Evolutionary conservation across 2,888 invertebrate genomes (phyloP), one percentile per base, ranked within the genome.

Genomic region (Lasioglossum figueresi): DNA sequence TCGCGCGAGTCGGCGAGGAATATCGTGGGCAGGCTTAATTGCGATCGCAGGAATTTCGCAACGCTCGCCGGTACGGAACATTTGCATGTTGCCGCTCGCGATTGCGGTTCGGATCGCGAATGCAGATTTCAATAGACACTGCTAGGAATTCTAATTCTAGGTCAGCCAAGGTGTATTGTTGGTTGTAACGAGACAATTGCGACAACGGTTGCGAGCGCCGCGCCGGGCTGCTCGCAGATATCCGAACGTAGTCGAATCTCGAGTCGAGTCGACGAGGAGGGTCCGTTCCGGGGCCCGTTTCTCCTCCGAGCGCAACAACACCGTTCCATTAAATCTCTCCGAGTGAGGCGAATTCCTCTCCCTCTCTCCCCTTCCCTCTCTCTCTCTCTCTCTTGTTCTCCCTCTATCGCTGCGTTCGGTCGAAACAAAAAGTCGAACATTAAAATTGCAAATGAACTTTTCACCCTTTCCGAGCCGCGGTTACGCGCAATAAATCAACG

Each of bases 401-500:
- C 12, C 63, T 16, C 59, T 4, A 12, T 12, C 63, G 1, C 59
- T 76, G 71, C 76, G 68, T 74, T 84, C 79, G 71, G 72, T 77
- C 76, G 73, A 79, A 83, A 81, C 79, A 85, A 88, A 90, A 82
- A 86, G 79, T 90, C 75, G 16, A 40, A 37, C 78, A 80, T 90
- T 87, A 86, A 89, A 88, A 88, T 90, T 86, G 88, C 86, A 83
- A 90, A 88, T 88, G 79, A 88, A 90, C 86, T 84, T 82, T 83
- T 81, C 81, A 79, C 85, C 87, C 73, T 82, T 83, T 74, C 73
- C 37, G 73, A 59, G 37, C 63, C 34, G 86, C 16, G 71, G 79
- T 79, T 88, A 80, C 83, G 76, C 59, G 75, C 27, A 80, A 73
- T 74, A 75, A 81, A 80, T 79, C 48, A 84, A 76, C 34, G 81